Conservation (phyloP, 2,888 invertebrate species). For the Subacronicta megacephala region DNA sequence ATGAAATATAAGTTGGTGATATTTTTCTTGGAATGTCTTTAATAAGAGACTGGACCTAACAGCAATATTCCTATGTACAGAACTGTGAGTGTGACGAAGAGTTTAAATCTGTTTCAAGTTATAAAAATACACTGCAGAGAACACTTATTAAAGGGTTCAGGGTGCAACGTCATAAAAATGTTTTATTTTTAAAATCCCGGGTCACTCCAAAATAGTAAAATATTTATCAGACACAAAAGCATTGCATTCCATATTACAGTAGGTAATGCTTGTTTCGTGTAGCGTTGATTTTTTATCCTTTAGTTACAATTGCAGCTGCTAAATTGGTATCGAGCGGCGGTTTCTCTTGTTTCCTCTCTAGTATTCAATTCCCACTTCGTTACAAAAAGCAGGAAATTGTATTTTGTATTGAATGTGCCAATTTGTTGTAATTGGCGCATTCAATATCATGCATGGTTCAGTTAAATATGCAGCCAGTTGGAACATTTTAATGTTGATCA, state of each 20-base stretch:
- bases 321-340: slow-evolving; percentile 57
- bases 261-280: slow-evolving; percentile 41
- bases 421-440: slow-evolving; percentile 47
- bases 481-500: slow-evolving; percentile 35
- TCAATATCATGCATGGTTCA: slow-evolving; percentile 24
- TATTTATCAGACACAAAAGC: slow-evolving; percentile 39
- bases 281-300: slow-evolving; percentile 51
- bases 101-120: too few relatives aligned
- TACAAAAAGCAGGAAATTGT: slow-evolving; percentile 41
- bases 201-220: slow-evolving; percentile 29
- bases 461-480: slow-evolving; percentile 11
- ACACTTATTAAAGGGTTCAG: neutral
- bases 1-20: neutral
- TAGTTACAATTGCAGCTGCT: slow-evolving; percentile 52
- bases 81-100: too few relatives aligned
- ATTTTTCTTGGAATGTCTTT: neutral
- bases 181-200: slow-evolving; percentile 24
- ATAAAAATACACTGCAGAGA: too few relatives aligned
- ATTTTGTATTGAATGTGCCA: slow-evolving; percentile 40
- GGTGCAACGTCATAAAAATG: slow-evolving; percentile 2
- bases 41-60: too few relatives aligned
- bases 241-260: slow-evolving; percentile 36
- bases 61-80: too few relatives aligned
- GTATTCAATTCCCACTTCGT: slow-evolving; percentile 42
- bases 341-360: slow-evolving; percentile 50